Percentiles rank a stretch among this genome's conserved stretches.
Evolutionary conservation across 2,113 vertebrate species (phyloP).

Genomic region (Poicephalus meyeri): DNA sequence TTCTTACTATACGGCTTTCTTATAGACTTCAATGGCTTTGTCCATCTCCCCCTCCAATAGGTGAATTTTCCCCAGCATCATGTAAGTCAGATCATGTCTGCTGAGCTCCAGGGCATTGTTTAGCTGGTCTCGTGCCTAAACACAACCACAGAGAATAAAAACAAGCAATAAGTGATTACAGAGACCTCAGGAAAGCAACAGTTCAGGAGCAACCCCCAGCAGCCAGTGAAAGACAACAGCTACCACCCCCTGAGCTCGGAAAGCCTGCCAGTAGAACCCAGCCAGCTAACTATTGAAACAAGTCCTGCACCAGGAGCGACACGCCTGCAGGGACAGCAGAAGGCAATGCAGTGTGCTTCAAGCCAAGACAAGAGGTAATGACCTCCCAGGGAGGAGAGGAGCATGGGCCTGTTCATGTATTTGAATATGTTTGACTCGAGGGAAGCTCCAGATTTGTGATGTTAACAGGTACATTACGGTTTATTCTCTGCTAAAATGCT

Average conservation of each 20-base stretch:
- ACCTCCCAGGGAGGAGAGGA: neutral
- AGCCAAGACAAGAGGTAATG: neutral
- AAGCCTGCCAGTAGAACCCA: neutral
- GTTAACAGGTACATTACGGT: neutral
- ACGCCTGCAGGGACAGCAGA: neutral
- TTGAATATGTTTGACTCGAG: neutral
- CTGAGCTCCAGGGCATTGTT: constrained; percentile 88
- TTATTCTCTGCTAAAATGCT: neutral
- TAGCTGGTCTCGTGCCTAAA: constrained; percentile 89
- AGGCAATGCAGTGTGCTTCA: fast-evolving
- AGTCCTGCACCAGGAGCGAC: neutral
- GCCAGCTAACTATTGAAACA: neutral
- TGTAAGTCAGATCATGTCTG: constrained; percentile 89
- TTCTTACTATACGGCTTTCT: constrained; percentile 92
- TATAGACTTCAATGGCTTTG: constrained; percentile 90
- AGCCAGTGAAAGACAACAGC: neutral
- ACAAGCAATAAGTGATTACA: neutral
- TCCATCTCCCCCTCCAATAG: constrained; percentile 85
- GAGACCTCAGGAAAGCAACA: neutral
- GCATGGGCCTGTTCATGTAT: neutral
- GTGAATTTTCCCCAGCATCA: constrained; percentile 90
- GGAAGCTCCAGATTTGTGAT: neutral
- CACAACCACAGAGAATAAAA: constrained; percentile 60
- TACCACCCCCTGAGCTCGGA: neutral
- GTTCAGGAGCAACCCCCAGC: neutral